Percentiles rank a stretch among this genome's conserved stretches.
phyloP scores from a whole-genome alignment of 2,888 invertebrate species.

The Phlogophora meticulosa region DNA sequence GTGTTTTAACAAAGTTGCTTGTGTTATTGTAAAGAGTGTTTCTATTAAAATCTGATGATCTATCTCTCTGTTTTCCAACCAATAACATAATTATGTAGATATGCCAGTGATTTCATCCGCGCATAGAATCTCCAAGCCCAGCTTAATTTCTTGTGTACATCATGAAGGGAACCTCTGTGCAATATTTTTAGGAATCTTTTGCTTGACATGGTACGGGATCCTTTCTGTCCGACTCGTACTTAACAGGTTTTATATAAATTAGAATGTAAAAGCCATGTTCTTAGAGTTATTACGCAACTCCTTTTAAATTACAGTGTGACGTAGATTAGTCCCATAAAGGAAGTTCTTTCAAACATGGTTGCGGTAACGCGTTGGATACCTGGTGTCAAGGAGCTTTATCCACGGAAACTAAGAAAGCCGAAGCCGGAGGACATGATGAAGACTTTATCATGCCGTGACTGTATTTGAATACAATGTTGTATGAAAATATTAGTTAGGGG shows the following conservation, averaged over 20 bases:
- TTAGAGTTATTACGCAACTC: background rate
- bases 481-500: background rate
- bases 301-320: background rate
- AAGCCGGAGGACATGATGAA: background rate
- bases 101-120: too few species aligned
- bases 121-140: too few species aligned
- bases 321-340: slow-evolving; percentile 3
- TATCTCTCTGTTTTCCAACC: too few species aligned
- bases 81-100: too few species aligned
- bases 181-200: too few species aligned
- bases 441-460: background rate
- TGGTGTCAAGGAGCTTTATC: slow-evolving; percentile 15
- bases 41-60: too few species aligned
- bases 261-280: background rate
- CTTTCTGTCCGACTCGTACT: too few species aligned
- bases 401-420: slow-evolving; percentile 19
- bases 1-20: too few species aligned
- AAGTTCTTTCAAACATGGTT: slow-evolving; percentile 5
- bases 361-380: background rate
- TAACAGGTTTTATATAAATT: background rate
- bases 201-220: too few species aligned
- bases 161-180: too few species aligned
- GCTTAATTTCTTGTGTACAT: too few species aligned
- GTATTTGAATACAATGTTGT: background rate
- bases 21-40: too few species aligned